Percentiles rank a stretch among this genome's conserved stretches.
These are phyloP conservation scores for Torymus texanus DNA, from an alignment of 2,888 invertebrate genomes.

Conservation along the genomic window DNA sequence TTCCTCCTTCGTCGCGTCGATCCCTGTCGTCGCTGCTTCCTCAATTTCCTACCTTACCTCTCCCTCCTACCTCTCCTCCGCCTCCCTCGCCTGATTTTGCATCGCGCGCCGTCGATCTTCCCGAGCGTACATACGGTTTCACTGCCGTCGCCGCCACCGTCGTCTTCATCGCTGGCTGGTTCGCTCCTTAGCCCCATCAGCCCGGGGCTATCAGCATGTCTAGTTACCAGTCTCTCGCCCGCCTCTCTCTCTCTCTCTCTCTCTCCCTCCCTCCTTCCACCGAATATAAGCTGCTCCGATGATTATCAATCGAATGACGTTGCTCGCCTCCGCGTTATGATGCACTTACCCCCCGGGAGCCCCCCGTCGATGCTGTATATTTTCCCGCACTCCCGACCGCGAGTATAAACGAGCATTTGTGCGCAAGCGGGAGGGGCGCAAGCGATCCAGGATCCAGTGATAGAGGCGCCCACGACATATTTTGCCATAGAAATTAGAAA, in stretches of 20 bases:
- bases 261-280: no score
- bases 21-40: slow-evolving; percentile 48
- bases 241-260: no score
- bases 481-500: no score
- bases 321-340: slow-evolving; percentile 52
- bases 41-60: slow-evolving; percentile 46
- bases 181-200: slow-evolving; percentile 45
- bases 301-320: slow-evolving; percentile 56
- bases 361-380: slow-evolving; percentile 11
- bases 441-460: no score
- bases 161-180: no score
- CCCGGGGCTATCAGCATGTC: slow-evolving; percentile 53
- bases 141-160: slow-evolving; percentile 14
- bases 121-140: slow-evolving; percentile 33
- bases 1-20: slow-evolving; percentile 49
- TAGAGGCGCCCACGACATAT: no score
- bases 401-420: no score
- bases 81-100: slow-evolving; percentile 56
- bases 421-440: no score
- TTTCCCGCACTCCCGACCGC: slow-evolving; percentile 1
- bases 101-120: slow-evolving; percentile 42
- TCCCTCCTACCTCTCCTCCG: no score
- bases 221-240: slow-evolving; percentile 43
- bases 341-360: slow-evolving; percentile 40
- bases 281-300: slow-evolving; percentile 47